Evolutionary conservation across 2,888 invertebrate genomes (phyloP).

Genomic region (Myopa tessellatipennis): DNA sequence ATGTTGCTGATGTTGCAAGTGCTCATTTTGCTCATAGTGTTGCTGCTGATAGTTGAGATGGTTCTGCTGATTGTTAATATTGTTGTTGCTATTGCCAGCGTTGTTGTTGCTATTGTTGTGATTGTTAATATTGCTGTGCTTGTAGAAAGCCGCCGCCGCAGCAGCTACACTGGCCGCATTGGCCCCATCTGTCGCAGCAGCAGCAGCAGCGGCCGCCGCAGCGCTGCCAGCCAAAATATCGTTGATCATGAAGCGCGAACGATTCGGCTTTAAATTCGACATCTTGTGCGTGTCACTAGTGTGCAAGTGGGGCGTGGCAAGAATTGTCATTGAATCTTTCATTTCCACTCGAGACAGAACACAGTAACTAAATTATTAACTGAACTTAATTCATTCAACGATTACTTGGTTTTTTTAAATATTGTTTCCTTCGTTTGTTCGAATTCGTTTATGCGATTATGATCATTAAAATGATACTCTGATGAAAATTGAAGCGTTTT

Average conservation of each 20-base stretch:
- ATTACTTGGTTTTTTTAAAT: conserved; percentile 18
- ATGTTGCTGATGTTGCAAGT: conserved; percentile 36
- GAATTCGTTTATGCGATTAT: too few relatives aligned
- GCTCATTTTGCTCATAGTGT: conserved; percentile 23
- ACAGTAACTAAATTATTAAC: neutral
- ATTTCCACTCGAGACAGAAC: conserved; percentile 51
- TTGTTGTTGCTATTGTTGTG: conserved; percentile 49
- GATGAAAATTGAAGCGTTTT: conserved; percentile 17
- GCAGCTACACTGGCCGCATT: conserved; percentile 44
- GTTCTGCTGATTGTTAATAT: conserved; percentile 40
- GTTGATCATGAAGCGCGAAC: conserved; percentile 65
- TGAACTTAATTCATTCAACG: conserved; percentile 4
- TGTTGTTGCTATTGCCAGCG: conserved; percentile 42
- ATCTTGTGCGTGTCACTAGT: conserved; percentile 52
- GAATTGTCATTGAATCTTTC: conserved; percentile 66
- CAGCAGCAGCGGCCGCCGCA: conserved; percentile 56
- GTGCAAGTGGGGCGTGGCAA: conserved; percentile 57
- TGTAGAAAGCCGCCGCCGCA: conserved; percentile 59
- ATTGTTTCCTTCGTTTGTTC: conserved; percentile 16
- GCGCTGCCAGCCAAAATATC: conserved; percentile 64
- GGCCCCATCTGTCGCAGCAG: conserved; percentile 50
- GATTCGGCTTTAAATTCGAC: conserved; percentile 62
- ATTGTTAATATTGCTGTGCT: conserved; percentile 54
- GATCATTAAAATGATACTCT: conserved; percentile 7
- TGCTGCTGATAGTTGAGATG: conserved; percentile 38